Percentiles rank a stretch among this genome's conserved stretches.
phyloP scores from a whole-genome alignment of 1,140 invertebrate species.

The Pseudomyrmex concolor region DNA sequence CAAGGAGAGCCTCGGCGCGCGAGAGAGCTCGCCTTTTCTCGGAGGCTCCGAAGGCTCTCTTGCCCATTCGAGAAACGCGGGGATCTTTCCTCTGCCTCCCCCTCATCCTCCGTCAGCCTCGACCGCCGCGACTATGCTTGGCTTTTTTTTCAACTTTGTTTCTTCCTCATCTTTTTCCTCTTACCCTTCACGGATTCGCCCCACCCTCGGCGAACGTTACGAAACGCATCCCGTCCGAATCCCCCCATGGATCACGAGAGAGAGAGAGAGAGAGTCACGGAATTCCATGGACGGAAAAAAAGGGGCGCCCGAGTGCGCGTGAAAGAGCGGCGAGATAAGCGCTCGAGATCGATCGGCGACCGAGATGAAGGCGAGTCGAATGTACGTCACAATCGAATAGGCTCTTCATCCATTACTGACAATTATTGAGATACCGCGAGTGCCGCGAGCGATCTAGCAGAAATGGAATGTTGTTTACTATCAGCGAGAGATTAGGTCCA shows the following conservation, averaged over 20 bases:
- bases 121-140: not conserved
- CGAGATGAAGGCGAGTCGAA: conserved; percentile 23
- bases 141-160: conserved; percentile 48
- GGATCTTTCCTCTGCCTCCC: not conserved
- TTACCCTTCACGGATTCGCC: conserved; percentile 22
- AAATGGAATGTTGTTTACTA: conserved; percentile 23
- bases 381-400: not conserved
- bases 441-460: conserved; percentile 1
- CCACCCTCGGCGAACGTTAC: conserved; percentile 59
- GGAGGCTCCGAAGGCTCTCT: conserved; percentile 15
- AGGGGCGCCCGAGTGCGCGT: conserved; percentile 19
- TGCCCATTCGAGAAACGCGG: conserved; percentile 36
- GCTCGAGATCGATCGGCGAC: conserved; percentile 32
- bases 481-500: not conserved
- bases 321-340: conserved; percentile 4
- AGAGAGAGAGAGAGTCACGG: conserved; percentile 38
- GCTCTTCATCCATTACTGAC: conserved; percentile 30
- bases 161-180: conserved; percentile 63
- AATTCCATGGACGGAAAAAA: conserved; percentile 61
- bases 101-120: not conserved
- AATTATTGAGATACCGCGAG: conserved; percentile 47
- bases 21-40: conserved; percentile 58
- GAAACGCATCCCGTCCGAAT: conserved; percentile 62
- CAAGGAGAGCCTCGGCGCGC: conserved; percentile 60
- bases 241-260: conserved; percentile 53